A percentile compares a stretch with the other conserved stretches of the same genome.
These are phyloP conservation scores for Rattus rattus DNA, from an alignment of 2,113 vertebrate genomes.

Conservation along the genomic window DNA sequence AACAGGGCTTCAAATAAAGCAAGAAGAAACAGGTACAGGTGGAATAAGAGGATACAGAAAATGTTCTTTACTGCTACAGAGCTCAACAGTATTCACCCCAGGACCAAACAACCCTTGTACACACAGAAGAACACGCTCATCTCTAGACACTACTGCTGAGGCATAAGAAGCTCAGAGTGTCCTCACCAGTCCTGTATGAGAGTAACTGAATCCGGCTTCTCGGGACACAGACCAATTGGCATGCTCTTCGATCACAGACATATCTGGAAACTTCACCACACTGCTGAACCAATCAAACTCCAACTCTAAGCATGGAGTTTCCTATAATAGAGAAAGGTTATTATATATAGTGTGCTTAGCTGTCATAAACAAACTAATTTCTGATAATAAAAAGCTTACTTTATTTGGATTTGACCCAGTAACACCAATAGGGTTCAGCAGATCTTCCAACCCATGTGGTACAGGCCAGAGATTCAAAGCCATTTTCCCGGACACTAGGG, in stretches of 20 bases:
- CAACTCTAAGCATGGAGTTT: slow-evolving; percentile 98
- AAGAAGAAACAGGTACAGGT: neutral
- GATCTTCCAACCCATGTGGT: slow-evolving; percentile 97
- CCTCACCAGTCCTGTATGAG: slow-evolving; percentile 94
- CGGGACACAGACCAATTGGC: slow-evolving; percentile 97
- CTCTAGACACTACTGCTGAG: neutral
- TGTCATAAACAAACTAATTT: neutral
- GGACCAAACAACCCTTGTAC: neutral
- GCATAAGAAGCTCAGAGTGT: slow-evolving; percentile 21
- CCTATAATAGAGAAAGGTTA: slow-evolving; percentile 85
- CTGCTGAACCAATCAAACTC: slow-evolving; percentile 99
- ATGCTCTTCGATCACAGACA: slow-evolving; percentile 96
- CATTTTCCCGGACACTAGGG: slow-evolving; percentile 98
- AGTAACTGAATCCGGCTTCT: slow-evolving; percentile 96
- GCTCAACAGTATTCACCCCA: neutral
- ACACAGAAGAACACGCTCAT: neutral
- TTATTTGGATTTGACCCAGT: slow-evolving; percentile 99
- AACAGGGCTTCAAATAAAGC: slow-evolving; percentile 38
- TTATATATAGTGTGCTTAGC: neutral
- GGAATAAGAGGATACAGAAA: slow-evolving; percentile 8
- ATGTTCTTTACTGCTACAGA: neutral
- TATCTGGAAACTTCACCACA: slow-evolving; percentile 96
- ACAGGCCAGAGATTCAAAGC: slow-evolving; percentile 99
- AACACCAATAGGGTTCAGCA: slow-evolving; percentile 97
- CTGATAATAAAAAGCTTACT: slow-evolving; percentile 84